phyloP scores from a whole-genome alignment of 1,140 invertebrate genomes.

The Heliconius melpomene region DNA sequence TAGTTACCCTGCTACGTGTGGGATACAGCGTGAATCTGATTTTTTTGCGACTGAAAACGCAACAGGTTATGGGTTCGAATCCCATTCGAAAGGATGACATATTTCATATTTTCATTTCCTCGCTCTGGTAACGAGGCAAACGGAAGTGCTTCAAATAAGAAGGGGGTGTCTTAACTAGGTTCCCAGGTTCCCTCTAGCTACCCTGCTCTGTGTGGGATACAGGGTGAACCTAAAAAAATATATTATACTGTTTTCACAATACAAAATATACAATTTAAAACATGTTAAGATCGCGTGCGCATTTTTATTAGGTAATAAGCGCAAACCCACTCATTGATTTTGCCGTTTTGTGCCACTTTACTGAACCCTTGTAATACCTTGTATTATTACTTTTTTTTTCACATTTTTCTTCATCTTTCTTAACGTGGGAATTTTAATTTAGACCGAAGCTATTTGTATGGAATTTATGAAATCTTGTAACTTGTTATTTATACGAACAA shows the following conservation, averaged over 20 bases:
- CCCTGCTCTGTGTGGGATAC: too few relatives aligned
- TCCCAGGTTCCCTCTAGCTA: too few relatives aligned
- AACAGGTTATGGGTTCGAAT: too few relatives aligned
- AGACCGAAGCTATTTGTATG: slow-evolving; percentile 17
- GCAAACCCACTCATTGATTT: slow-evolving; percentile 46
- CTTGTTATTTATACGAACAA: neutral
- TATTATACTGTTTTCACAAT: neutral
- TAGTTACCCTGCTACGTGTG: too few relatives aligned
- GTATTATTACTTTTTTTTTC: slow-evolving; percentile 7
- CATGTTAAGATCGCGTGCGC: slow-evolving; percentile 49
- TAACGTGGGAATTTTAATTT: slow-evolving; percentile 36
- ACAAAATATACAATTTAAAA: neutral
- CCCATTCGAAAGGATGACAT: too few relatives aligned
- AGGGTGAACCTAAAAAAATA: too few relatives aligned
- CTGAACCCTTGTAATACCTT: slow-evolving; percentile 39
- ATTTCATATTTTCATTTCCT: too few relatives aligned
- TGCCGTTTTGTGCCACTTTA: slow-evolving; percentile 44
- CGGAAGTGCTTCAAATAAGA: too few relatives aligned
- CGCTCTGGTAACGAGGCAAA: too few relatives aligned
- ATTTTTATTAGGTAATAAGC: slow-evolving; percentile 54
- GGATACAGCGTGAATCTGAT: too few relatives aligned
- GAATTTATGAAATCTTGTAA: slow-evolving; percentile 14
- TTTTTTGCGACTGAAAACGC: too few relatives aligned
- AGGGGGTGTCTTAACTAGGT: too few relatives aligned
- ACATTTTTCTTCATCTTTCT: slow-evolving; percentile 19